Evolutionary conservation across 2,797 vertebrate species (phyloP).

Genomic region (Myripristis murdjan): DNA sequence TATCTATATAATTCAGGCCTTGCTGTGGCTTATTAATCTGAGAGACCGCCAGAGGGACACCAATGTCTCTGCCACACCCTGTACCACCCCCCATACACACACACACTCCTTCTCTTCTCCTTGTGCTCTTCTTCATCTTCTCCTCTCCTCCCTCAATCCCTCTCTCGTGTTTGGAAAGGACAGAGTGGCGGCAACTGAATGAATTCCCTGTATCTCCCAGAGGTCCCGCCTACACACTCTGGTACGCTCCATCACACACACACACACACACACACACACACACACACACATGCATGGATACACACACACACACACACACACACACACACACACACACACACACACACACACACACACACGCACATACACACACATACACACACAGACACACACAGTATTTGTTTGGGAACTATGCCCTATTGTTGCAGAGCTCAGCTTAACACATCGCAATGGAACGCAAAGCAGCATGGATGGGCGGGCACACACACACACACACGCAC

Average conservation of each 20-base stretch:
- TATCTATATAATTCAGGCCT: slow-evolving; percentile 59
- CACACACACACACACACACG: slow-evolving; percentile 2
- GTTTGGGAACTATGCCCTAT: slow-evolving; percentile 74
- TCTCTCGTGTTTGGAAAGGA: not conserved
- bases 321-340: not conserved
- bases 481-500: slow-evolving; percentile 17
- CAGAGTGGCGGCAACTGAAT: slow-evolving; percentile 51
- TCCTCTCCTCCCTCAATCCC: not conserved
- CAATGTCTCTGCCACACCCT: slow-evolving; percentile 17
- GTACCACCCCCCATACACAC: not conserved
- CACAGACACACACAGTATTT: slow-evolving; percentile 36
- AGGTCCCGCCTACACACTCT: slow-evolving; percentile 35
- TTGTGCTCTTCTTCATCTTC: not conserved
- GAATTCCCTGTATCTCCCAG: slow-evolving; percentile 49
- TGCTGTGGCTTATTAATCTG: slow-evolving; percentile 55
- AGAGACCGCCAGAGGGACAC: slow-evolving; percentile 35
- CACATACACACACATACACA: slow-evolving; percentile 41
- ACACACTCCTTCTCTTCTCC: not conserved
- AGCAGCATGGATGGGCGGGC: slow-evolving; percentile 33
- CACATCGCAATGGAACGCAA: slow-evolving; percentile 76
- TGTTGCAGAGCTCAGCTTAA: slow-evolving; percentile 72
- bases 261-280: not conserved
- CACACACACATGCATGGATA: not conserved
- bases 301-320: slow-evolving; percentile 20
- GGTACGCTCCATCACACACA: slow-evolving; percentile 18